Evolutionary conservation across 1,140 invertebrate genomes (phyloP).

Genomic region (Centruroides sculpturatus): DNA sequence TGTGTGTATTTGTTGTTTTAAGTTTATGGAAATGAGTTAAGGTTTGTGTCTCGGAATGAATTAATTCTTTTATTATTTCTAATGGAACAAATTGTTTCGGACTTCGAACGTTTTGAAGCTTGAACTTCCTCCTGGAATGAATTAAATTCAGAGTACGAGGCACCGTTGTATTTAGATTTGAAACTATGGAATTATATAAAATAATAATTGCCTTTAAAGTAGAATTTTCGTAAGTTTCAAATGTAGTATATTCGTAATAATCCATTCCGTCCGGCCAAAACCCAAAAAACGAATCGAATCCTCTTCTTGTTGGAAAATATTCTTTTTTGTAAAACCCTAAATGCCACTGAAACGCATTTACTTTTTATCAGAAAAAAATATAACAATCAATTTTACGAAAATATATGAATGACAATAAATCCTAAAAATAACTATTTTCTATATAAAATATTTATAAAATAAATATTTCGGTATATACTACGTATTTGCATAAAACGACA

Average conservation of each 20-base stretch:
- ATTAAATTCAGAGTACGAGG: too few relatives aligned
- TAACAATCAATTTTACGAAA: neutral
- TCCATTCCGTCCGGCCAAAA: slow-evolving; percentile 18
- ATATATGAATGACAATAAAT: neutral
- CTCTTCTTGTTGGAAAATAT: slow-evolving; percentile 25
- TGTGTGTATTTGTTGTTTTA: too few relatives aligned
- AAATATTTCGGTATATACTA: neutral
- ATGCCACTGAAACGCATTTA: slow-evolving; percentile 25
- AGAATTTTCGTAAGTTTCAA: neutral
- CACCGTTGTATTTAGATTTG: neutral
- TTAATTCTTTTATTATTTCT: too few relatives aligned
- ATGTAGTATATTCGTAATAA: slow-evolving; percentile 12
- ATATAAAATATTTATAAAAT: neutral
- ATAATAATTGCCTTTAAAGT: neutral
- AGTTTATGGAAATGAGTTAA: too few relatives aligned
- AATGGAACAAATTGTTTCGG: too few relatives aligned
- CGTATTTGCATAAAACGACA: too few relatives aligned
- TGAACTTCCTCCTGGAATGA: too few relatives aligned
- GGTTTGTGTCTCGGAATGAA: too few relatives aligned
- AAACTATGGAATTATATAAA: neutral
- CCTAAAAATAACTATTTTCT: neutral
- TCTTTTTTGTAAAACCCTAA: slow-evolving; percentile 28
- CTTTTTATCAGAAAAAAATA: neutral
- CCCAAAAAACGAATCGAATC: slow-evolving; percentile 30
- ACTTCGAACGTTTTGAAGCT: too few relatives aligned